Conservation (phyloP, 2,888 invertebrate genomes). For the Brachypalpus laphriformis region DNA sequence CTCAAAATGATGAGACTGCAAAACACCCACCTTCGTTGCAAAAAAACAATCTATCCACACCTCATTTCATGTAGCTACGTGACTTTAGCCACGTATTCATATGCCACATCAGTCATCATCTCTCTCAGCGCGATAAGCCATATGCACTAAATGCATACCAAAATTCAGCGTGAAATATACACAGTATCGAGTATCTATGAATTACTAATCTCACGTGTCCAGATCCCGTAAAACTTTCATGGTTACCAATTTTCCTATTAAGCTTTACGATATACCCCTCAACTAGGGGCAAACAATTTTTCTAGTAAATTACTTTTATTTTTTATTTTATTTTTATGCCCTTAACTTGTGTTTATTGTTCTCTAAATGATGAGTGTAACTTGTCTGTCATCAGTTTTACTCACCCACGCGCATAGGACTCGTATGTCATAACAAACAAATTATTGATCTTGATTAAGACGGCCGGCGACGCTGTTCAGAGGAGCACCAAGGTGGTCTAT, state of each 20-base stretch:
- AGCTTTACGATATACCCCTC: neutral
- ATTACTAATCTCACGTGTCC: neutral
- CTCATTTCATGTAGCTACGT: conserved; percentile 1
- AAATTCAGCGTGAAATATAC: neutral
- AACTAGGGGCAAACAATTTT: neutral
- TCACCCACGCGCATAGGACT: neutral
- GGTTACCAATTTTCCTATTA: neutral
- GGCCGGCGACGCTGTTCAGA: neutral
- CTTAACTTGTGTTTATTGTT: neutral
- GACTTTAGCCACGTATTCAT: neutral
- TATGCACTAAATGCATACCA: neutral
- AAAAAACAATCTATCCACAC: neutral
- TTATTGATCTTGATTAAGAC: neutral
- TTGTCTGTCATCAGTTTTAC: neutral
- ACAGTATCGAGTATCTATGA: neutral
- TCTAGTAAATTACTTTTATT: neutral
- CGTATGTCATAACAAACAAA: neutral
- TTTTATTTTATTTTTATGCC: neutral
- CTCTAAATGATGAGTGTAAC: neutral
- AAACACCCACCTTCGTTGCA: neutral
- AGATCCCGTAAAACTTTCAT: neutral
- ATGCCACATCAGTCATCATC: neutral
- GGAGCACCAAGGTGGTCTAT: neutral
- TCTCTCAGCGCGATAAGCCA: neutral
- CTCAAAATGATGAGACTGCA: neutral